Evolutionary conservation across 2,888 invertebrate genomes (phyloP), one percentile per base, ranked within the genome.

Genomic region (Drosophila quasianomalipes): DNA sequence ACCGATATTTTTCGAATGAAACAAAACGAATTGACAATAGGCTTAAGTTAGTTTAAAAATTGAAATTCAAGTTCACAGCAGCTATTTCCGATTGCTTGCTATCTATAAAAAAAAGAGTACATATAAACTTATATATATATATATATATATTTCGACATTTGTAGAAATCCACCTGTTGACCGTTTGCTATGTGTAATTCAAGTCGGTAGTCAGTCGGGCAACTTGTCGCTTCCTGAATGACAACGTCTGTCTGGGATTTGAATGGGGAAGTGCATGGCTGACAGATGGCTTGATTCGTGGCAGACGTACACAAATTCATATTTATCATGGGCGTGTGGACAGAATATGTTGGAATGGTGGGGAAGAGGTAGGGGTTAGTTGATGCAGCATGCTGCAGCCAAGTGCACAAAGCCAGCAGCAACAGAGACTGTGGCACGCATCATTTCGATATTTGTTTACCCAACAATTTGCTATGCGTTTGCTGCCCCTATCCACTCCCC

Each of bases 381-480:
- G 58, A 6, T 67, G 77, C 74, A 73, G 69, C 76, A 58, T 63
- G 71, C 70, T 67, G 77, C 70, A 65, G 33, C 63, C 58, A 79
- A 78, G 74, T 74, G 77, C 61, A 67, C 78, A 71, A 70, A 67
- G 63, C 64, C 57, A 35, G 70, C 75, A 57, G 72, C 79, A 57
- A 72, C 74, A 70, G 72, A 59, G 54, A 64, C 68, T 64, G 79
- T 28, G 72, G 83, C 77, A 85, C 83, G 88, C 83, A 82, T 84
- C 82, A 79, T 80, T 85, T 69, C 67, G 74, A 74, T 84, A 78
- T 84, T 88, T 84, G 84, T 84, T 84, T 84, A 83, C 69, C 74
- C 88, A 84, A 88, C 84, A 88, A 80, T 88, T 76, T 79, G 59
- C 66, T 35, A 62, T 79, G 62, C 59, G 54, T 66, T 78, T 35